These are phyloP conservation scores for Bursaphelenchus okinawaensis DNA, from an alignment of 2,888 invertebrate genomes.

Conservation along the genomic window DNA sequence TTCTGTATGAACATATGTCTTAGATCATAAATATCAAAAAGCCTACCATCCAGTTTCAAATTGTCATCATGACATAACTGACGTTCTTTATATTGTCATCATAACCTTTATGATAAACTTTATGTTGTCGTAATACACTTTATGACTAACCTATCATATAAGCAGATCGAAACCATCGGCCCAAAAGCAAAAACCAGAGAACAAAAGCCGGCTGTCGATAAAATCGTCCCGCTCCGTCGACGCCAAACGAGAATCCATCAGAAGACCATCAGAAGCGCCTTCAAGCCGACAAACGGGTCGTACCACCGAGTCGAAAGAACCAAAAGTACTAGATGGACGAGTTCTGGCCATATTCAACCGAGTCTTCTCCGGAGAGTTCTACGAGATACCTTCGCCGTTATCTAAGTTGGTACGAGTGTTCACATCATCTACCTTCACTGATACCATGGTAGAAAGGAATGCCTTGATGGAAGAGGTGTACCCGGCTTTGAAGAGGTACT, in stretches of 20 bases:
- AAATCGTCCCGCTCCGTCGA: neutral
- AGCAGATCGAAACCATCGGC: too few species aligned
- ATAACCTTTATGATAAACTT: too few species aligned
- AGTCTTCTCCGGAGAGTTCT: conserved; percentile 80
- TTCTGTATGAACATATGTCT: too few species aligned
- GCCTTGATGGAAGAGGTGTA: conserved; percentile 96
- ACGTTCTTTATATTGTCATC: too few species aligned
- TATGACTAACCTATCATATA: too few species aligned
- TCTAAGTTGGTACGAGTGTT: conserved; percentile 97
- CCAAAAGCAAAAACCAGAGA: too few species aligned
- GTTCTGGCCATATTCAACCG: conserved; percentile 66
- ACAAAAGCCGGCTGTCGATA: neutral
- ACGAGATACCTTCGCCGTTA: conserved; percentile 84
- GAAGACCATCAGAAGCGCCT: neutral
- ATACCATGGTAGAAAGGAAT: conserved; percentile 93
- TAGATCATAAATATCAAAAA: too few species aligned
- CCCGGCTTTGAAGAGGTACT: conserved; percentile 86
- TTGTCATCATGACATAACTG: too few species aligned
- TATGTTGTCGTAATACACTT: too few species aligned
- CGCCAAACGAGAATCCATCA: too few species aligned
- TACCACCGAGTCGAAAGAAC: neutral
- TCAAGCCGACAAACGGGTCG: neutral
- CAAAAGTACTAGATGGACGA: neutral
- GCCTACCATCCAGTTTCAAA: too few species aligned
- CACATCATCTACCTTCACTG: conserved; percentile 81